A percentile compares a stretch with the other conserved stretches of the same genome.
These are phyloP conservation scores for Chloropsis hardwickii DNA, from an alignment of 2,113 vertebrate genomes.

Conservation along the genomic window DNA sequence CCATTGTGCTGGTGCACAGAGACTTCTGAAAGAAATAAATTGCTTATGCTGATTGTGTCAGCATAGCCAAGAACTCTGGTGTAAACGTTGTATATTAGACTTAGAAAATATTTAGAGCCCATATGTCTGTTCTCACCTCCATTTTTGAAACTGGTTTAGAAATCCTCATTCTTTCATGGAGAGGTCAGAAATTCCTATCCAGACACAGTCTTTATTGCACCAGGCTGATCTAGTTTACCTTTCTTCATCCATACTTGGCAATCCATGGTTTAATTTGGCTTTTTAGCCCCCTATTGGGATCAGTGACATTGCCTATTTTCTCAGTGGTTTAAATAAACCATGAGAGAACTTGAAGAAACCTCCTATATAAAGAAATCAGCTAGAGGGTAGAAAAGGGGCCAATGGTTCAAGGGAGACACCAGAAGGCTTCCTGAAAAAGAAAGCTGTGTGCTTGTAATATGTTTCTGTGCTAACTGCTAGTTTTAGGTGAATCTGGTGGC, in stretches of 20 bases:
- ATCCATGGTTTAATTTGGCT: not conserved
- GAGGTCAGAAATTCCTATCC: not conserved
- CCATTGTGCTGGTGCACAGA: not conserved
- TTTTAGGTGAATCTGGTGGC: not conserved
- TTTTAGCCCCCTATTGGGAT: not conserved
- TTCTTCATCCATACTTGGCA: not conserved
- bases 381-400: not conserved
- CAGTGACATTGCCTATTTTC: not conserved
- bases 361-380: not conserved
- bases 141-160: not conserved
- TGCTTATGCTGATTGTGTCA: not conserved
- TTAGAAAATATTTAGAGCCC: not conserved
- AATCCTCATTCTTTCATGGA: not conserved
- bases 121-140: rapidly evolving
- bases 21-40: not conserved
- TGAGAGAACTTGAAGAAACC: not conserved
- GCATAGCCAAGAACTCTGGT: not conserved
- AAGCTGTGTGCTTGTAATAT: rapidly evolving
- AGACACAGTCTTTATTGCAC: not conserved
- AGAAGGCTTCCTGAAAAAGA: not conserved
- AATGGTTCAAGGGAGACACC: not conserved
- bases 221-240: not conserved
- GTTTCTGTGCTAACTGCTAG: not conserved
- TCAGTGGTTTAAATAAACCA: not conserved
- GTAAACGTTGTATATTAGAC: not conserved